phyloP scores from a whole-genome alignment of 2,888 invertebrate genomes.

The Eugnorisma glareosa region DNA sequence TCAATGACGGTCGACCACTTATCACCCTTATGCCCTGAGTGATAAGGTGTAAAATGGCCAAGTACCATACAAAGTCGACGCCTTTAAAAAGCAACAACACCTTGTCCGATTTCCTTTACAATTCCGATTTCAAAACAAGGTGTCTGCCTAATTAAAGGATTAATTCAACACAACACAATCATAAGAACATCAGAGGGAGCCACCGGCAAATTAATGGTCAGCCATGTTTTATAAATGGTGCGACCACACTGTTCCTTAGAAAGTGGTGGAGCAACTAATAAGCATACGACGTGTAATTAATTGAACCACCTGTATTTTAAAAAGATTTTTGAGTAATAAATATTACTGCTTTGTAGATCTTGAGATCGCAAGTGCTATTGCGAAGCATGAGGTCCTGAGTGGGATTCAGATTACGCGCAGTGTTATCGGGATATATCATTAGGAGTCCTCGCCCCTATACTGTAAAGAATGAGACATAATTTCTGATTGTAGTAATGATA shows the following conservation, averaged over 20 bases:
- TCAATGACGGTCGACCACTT: no score
- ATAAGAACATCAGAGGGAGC: conserved; percentile 74
- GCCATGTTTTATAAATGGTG: conserved; percentile 73
- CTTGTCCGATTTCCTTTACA: conserved; percentile 39
- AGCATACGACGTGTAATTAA: conserved; percentile 49
- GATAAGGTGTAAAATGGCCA: no score
- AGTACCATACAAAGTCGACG: not conserved
- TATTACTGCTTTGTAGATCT: not conserved
- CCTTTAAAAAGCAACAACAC: conserved; percentile 18
- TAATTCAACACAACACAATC: conserved; percentile 70
- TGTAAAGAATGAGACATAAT: not conserved
- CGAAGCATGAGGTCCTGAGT: not conserved
- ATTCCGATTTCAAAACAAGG: conserved; percentile 57
- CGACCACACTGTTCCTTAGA: conserved; percentile 65
- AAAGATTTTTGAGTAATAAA: not conserved
- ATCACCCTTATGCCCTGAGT: no score
- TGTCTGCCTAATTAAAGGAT: conserved; percentile 65
- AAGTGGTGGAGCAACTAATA: conserved; percentile 41
- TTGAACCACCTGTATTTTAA: conserved; percentile 25
- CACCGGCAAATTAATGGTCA: conserved; percentile 72
- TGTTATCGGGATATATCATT: not conserved
- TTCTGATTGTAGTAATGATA: not conserved
- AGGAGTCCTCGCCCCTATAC: not conserved
- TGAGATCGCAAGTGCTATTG: not conserved
- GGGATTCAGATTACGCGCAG: not conserved